phyloP scores from a whole-genome alignment of 2,113 vertebrate genomes.

The Pygoscelis antarcticus region DNA sequence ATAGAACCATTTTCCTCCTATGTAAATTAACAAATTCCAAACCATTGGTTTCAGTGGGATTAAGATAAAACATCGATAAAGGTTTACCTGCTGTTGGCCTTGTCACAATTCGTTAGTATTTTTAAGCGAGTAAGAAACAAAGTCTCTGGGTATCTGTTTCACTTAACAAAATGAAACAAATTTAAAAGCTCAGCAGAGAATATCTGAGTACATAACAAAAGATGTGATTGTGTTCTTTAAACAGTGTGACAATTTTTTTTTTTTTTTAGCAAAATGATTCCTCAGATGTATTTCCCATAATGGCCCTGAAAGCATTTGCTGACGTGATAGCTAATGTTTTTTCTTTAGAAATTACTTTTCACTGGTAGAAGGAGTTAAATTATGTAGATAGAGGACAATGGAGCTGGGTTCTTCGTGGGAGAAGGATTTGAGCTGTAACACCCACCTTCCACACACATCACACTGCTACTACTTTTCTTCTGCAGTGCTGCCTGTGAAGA shows the following conservation, averaged over 20 bases:
- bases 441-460: background rate
- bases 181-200: background rate
- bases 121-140: background rate
- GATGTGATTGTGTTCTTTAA: background rate
- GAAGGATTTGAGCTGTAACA: background rate
- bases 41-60: background rate
- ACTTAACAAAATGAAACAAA: background rate
- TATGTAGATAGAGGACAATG: background rate
- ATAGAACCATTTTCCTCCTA: background rate
- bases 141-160: background rate
- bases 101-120: background rate
- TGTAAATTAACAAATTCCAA: background rate
- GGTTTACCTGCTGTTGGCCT: background rate
- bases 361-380: background rate
- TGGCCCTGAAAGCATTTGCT: background rate
- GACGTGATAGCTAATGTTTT: background rate
- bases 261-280: background rate
- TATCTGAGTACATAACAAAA: background rate
- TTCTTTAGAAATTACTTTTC: background rate
- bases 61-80: background rate
- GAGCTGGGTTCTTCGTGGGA: background rate
- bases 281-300: background rate
- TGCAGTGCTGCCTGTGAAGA: background rate
- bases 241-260: background rate
- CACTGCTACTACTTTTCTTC: background rate